Percentiles rank a stretch among this genome's conserved stretches.
Evolutionary conservation across 1,140 invertebrate species (phyloP).

Genomic region (Drosophila persimilis): DNA sequence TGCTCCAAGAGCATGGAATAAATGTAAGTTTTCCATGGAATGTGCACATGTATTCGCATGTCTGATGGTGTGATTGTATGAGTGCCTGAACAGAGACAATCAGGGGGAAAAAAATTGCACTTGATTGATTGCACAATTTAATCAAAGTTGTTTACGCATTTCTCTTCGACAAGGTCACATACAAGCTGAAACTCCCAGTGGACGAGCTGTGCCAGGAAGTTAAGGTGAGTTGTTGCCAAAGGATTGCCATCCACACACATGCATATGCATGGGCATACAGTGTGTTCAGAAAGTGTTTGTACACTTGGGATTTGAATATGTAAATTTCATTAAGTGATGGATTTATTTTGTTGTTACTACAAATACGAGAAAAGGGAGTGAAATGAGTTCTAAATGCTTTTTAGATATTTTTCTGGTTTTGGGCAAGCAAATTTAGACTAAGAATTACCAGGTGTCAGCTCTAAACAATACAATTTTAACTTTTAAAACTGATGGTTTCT

Average conservation of each 20-base stretch:
- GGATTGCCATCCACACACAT: background rate
- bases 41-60: conserved; percentile 2
- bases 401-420: too few relatives aligned
- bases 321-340: too few relatives aligned
- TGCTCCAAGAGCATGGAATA: conserved; percentile 91
- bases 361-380: too few relatives aligned
- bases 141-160: conserved; percentile 44
- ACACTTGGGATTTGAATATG: too few relatives aligned
- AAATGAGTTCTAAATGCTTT: too few relatives aligned
- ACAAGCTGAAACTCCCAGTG: conserved; percentile 91
- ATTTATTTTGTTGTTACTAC: too few relatives aligned
- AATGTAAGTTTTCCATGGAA: conserved; percentile 84
- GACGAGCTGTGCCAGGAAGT: conserved; percentile 94
- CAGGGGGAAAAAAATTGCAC: conserved; percentile 3
- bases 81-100: background rate
- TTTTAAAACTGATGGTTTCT: too few relatives aligned
- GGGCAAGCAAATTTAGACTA: too few relatives aligned
- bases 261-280: background rate
- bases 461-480: too few relatives aligned
- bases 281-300: background rate
- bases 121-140: conserved; percentile 50
- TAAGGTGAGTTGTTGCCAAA: conserved; percentile 86
- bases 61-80: background rate
- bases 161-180: conserved; percentile 61
- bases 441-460: too few relatives aligned